Evolutionary conservation across 2,113 vertebrate genomes (phyloP).

Genomic region (Mesembrinibis cayennensis): DNA sequence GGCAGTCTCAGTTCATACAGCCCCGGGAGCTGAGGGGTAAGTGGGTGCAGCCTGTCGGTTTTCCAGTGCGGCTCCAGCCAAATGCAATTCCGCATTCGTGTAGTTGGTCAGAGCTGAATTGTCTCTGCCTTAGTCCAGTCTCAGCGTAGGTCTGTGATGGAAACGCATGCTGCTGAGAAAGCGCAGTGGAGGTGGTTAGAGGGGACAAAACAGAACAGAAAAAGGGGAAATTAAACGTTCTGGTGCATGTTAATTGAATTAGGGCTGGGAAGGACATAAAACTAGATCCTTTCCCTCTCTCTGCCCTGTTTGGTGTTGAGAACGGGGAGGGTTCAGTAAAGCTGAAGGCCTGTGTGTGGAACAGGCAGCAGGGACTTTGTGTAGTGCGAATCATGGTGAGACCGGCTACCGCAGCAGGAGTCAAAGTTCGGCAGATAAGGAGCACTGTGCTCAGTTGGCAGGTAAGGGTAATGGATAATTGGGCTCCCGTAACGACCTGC

Average conservation of each 20-base stretch:
- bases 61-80: not conserved
- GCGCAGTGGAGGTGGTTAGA: not conserved
- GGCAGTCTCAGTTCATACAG: constrained; percentile 83
- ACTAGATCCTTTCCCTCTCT: not conserved
- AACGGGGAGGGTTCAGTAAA: not conserved
- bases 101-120: not conserved
- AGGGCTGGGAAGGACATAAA: not conserved
- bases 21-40: constrained; percentile 88
- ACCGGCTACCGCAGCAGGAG: not conserved
- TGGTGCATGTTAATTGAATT: rapidly evolving
- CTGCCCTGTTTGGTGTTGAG: not conserved
- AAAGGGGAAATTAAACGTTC: not conserved
- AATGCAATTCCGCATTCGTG: rapidly evolving
- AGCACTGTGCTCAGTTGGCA: not conserved
- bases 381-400: not conserved
- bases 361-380: not conserved
- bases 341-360: not conserved
- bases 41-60: not conserved
- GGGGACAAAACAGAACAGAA: not conserved
- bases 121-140: rapidly evolving
- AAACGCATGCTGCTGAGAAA: not conserved
- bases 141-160: not conserved
- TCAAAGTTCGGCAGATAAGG: not conserved
- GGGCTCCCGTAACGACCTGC: not conserved
- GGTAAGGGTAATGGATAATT: not conserved